These are phyloP conservation scores for Leucosticte australis DNA, from an alignment of 2,113 vertebrate species.

Conservation along the genomic window DNA sequence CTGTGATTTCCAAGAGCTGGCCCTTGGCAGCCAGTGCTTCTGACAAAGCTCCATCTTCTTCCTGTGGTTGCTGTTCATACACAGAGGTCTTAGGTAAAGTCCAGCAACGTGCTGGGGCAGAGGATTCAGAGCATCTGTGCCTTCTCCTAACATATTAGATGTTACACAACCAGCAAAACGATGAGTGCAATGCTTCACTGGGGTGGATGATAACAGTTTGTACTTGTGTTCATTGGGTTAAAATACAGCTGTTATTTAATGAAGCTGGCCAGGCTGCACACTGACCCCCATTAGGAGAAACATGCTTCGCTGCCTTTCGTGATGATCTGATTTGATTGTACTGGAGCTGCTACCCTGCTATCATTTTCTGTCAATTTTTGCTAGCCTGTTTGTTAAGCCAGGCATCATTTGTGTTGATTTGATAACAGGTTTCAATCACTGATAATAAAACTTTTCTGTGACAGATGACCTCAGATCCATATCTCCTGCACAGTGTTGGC, in stretches of 20 bases:
- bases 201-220: background rate
- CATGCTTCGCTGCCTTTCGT: background rate
- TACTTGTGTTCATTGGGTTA: background rate
- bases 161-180: fast-evolving
- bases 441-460: conserved; percentile 15
- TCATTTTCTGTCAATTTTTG: conserved; percentile 16
- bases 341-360: background rate
- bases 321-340: conserved; percentile 31
- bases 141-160: background rate
- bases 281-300: background rate
- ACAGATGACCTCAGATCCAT: background rate
- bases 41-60: background rate
- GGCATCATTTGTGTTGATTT: conserved; percentile 4
- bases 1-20: background rate
- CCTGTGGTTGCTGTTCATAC: background rate
- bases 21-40: background rate
- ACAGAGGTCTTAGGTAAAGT: background rate
- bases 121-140: background rate
- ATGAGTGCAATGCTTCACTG: background rate
- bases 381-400: conserved; percentile 32
- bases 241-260: background rate
- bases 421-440: conserved; percentile 42
- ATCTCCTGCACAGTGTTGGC: background rate
- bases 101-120: background rate
- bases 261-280: background rate